Base-by-base conservation (phyloP, 2,797 vertebrate species). In the Sebastes itinus region DNA sequence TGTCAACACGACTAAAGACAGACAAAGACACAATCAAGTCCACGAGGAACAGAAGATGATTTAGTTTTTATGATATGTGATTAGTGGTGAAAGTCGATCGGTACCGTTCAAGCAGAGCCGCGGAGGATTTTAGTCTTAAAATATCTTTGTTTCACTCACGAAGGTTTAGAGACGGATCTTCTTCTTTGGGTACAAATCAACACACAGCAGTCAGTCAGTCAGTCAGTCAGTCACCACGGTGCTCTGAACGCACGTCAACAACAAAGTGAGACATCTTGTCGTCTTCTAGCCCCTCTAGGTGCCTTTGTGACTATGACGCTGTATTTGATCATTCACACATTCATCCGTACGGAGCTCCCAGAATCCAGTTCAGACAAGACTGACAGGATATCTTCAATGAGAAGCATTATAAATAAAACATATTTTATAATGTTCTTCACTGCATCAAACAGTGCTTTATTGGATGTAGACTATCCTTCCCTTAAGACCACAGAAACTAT, bases 161-260 rank as follows among this genome's bases (percentile, higher is more conserved):
- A 78, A 74, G 83, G 63, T 89, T 91, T 80, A 78, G 74, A 91
- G 78, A 84, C 52, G 28, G 58, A 84, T 68, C 35, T 32, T 81
- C 35, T 72, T 74, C 85, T 90, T 79, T 83, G 83, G 81, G 75
- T 88, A 72, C 72, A 77, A 87, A 90, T 82, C 84, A 85, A 72
- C 75, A 74, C 73, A 49, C 75, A 77, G 79, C 86, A 90, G 87
- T 84, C 75, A 84, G 72, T 78, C 77, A 46, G 38, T 60, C 82
- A 71, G 75, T 60, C 83, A 72, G 76, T 59, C 75, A 75, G 79
- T 80, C 69, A 80, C 74, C 75, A 13, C 80, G 10, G 71, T 18
- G 85, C 87, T 91, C 87, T 89, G 87, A 90, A 85, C 46, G 64
- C 77, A 83, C 86, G 38, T 89, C 86, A 73, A 91, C 67, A 85